Evolutionary conservation across 23 tunicate genomes (phyloP).

Genomic region (Styela plicata): DNA sequence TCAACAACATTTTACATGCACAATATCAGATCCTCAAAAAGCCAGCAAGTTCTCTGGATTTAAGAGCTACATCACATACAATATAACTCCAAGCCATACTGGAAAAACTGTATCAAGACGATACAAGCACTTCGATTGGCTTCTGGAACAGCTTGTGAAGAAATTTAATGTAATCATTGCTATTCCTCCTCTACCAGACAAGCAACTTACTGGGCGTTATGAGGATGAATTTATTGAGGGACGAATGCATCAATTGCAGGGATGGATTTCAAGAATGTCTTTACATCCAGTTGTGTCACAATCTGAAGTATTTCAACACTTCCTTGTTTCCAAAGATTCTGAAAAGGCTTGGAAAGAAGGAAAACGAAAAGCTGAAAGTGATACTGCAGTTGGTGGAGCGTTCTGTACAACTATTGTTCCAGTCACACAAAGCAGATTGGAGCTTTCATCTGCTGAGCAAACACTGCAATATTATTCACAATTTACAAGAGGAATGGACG

Average conservation of each 20-base stretch:
- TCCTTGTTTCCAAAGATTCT: slow-evolving; percentile 56
- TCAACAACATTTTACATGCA: slow-evolving; percentile 52
- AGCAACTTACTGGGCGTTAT: slow-evolving; percentile 91
- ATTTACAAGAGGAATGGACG: slow-evolving; percentile 69
- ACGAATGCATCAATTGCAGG: slow-evolving; percentile 69
- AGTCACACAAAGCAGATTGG: slow-evolving; percentile 26
- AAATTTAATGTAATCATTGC: slow-evolving; percentile 61
- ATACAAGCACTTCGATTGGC: slow-evolving; percentile 98
- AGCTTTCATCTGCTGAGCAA: slow-evolving; percentile 48
- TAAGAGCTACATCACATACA: slow-evolving; percentile 86
- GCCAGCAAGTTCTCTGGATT: slow-evolving; percentile 79
- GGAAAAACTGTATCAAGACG: slow-evolving; percentile 79
- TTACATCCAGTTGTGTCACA: slow-evolving; percentile 76
- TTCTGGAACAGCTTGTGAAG: slow-evolving; percentile 75
- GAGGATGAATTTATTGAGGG: slow-evolving; percentile 93
- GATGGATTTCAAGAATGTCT: slow-evolving; percentile 78
- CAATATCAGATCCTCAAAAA: slow-evolving; percentile 77
- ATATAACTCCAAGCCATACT: slow-evolving; percentile 75
- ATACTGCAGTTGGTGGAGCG: slow-evolving; percentile 77
- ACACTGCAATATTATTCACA: slow-evolving; percentile 53
- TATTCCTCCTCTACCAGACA: slow-evolving; percentile 88
- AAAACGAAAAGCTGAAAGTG: slow-evolving; percentile 87
- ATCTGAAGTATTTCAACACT: slow-evolving; percentile 83
- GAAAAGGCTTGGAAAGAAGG: slow-evolving; percentile 95
- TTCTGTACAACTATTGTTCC: slow-evolving; percentile 47